Percentiles rank a stretch among this genome's conserved stretches.
These are phyloP conservation scores for Crypturellus undulatus DNA, from an alignment of 2,113 vertebrate species.

Conservation along the genomic window DNA sequence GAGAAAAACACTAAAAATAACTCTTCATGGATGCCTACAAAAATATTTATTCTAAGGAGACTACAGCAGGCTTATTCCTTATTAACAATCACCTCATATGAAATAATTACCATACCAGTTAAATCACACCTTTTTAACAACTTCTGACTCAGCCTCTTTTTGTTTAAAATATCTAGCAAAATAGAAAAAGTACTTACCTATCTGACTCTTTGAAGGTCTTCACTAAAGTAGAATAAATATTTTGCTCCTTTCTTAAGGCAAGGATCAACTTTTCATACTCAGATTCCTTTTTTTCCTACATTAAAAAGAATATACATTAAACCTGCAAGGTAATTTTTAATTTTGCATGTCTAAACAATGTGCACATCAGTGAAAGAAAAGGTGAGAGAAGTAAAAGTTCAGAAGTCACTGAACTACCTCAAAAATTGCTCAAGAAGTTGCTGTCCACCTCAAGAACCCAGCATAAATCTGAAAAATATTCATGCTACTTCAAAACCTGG, in stretches of 20 bases:
- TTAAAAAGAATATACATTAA: conserved; percentile 30
- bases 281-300: conserved; percentile 77
- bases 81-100: neutral
- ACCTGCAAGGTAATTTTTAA: neutral
- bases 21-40: neutral
- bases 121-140: neutral
- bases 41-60: neutral
- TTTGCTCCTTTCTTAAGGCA: conserved; percentile 87
- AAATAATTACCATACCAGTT: neutral
- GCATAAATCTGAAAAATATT: neutral
- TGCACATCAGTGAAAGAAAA: neutral
- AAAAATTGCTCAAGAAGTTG: neutral
- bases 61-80: neutral
- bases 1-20: neutral
- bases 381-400: conserved; percentile 11
- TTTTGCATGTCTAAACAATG: neutral
- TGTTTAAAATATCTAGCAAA: neutral
- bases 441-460: neutral
- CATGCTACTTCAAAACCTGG: neutral
- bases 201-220: conserved; percentile 88
- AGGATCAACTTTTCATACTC: conserved; percentile 85
- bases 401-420: neutral
- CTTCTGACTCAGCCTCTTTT: neutral
- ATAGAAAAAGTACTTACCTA: conserved; percentile 76
- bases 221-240: conserved; percentile 87